These are phyloP conservation scores for Taenaris catops DNA, from an alignment of 2,888 invertebrate species.

Conservation along the genomic window DNA sequence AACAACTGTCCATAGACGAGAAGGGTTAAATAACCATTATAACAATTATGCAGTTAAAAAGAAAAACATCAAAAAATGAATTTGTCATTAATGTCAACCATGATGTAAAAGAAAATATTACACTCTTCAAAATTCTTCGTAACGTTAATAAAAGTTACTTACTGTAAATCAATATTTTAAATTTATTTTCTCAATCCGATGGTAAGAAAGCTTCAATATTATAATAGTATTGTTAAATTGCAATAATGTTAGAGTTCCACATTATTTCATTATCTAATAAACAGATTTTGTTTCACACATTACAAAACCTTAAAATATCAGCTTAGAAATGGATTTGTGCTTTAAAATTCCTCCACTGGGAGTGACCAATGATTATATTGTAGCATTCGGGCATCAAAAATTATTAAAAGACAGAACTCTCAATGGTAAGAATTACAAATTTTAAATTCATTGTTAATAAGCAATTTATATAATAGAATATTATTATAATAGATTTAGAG, in stretches of 20 bases:
- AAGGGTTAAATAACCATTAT: not conserved
- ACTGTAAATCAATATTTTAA: not conserved
- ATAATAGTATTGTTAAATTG: too few species aligned
- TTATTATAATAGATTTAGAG: too few species aligned
- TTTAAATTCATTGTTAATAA: too few species aligned
- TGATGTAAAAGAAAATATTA: constrained; percentile 2
- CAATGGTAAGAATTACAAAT: constrained; percentile 19
- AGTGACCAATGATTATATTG: constrained; percentile 18
- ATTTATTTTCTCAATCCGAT: not conserved
- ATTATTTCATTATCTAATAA: too few species aligned
- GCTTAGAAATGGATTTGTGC: constrained; percentile 9
- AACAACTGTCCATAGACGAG: constrained; percentile 15
- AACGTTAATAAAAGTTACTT: too few species aligned
- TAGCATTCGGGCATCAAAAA: constrained; percentile 23
- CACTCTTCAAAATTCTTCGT: constrained; percentile 12
- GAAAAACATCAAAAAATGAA: not conserved
- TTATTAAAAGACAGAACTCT: constrained; percentile 16
- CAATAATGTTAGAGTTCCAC: too few species aligned
- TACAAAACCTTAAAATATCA: not conserved
- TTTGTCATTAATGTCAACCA: constrained; percentile 1
- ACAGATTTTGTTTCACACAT: not conserved
- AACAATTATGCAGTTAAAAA: not conserved
- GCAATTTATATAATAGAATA: too few species aligned
- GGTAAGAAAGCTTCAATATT: not conserved
- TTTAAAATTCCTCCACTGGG: not conserved